These are phyloP conservation scores for Eueremaeus valkanovi DNA, from an alignment of 2,888 invertebrate genomes.

Conservation along the genomic window DNA sequence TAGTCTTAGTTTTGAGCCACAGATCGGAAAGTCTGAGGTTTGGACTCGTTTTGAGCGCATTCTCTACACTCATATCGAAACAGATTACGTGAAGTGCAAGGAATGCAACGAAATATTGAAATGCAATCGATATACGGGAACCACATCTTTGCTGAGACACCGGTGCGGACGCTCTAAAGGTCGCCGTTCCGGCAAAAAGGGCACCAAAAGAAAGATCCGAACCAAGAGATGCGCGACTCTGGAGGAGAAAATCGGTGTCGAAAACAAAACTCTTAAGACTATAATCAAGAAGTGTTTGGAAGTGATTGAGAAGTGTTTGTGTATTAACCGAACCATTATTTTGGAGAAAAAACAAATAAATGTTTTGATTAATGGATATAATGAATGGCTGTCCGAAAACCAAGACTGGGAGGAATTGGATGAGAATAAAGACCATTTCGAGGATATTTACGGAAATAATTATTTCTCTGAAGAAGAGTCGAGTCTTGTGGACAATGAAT, in stretches of 20 bases:
- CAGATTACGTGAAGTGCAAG: constrained; percentile 12
- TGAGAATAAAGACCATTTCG: not conserved
- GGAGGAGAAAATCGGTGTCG: constrained; percentile 15
- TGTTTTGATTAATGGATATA: constrained; percentile 19
- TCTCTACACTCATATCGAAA: not conserved
- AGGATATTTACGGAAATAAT: not conserved
- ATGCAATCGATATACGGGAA: not conserved
- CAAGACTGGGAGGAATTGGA: constrained; percentile 1
- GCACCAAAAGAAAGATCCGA: no score
- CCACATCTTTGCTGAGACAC: constrained; percentile 2
- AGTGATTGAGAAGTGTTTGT: constrained; percentile 24
- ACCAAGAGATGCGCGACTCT: not conserved
- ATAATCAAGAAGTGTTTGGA: constrained; percentile 21
- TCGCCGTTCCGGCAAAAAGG: not conserved
- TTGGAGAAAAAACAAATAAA: constrained; percentile 21
- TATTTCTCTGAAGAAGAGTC: not conserved
- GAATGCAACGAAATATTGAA: constrained; percentile 4
- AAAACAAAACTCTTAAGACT: constrained; percentile 6
- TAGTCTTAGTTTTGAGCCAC: constrained; percentile 6
- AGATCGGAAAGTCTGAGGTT: not conserved
- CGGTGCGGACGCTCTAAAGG: not conserved
- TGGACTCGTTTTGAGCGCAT: constrained; percentile 12
- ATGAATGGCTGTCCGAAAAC: constrained; percentile 17
- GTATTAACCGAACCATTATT: not conserved
- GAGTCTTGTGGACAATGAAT: not conserved